Base-by-base conservation (phyloP, 2,113 vertebrate species). In the Macaca mulatta region DNA sequence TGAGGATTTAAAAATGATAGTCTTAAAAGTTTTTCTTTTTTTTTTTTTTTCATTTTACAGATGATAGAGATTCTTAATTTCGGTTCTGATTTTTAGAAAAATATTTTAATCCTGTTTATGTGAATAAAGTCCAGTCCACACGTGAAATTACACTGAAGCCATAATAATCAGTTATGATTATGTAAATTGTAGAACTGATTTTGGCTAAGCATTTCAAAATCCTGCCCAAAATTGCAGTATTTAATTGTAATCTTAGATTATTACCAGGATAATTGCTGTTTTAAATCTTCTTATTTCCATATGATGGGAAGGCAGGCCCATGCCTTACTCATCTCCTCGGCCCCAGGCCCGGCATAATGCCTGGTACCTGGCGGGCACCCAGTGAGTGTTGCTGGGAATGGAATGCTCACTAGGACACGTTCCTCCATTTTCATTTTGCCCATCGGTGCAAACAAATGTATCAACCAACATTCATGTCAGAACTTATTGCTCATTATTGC, bases 161-260 rank as follows among this genome's bases (percentile, higher is more conserved):
- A 43, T 82, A 89, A 89, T 89, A 72, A 86, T 90, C 90, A 83
- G 70, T 95, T 96, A 79, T 82, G 94, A 95, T 90, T 90, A 90
- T 67, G 64, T 72, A 96, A 96, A 92, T 97, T 96, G 14, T 87
- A 94, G 77, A 74, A 59, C 30, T 77, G 96, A 93, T 83, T 97
- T 93, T 96, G 72, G 50, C 83, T 69, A 83, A 61, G 77, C 92
- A 87, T 93, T 97, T 93, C 59, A 95, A 84, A 64, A 84, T 85
- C 61, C 90, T 87, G 48, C 83, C 81, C 80, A 35, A 87, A 96
- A 97, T 78, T 82, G 48, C 35, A 89, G 88, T 79, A 83, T 91
- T 93, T 97, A 89, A 81, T 96, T 97, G 67, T 96, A 87, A 92
- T 96, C 79, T 94, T 91, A 75, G 96, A 93, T 92, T 93, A 89